phyloP scores from a whole-genome alignment of 1,140 invertebrate species.

The Drosophila pseudoananassae region DNA sequence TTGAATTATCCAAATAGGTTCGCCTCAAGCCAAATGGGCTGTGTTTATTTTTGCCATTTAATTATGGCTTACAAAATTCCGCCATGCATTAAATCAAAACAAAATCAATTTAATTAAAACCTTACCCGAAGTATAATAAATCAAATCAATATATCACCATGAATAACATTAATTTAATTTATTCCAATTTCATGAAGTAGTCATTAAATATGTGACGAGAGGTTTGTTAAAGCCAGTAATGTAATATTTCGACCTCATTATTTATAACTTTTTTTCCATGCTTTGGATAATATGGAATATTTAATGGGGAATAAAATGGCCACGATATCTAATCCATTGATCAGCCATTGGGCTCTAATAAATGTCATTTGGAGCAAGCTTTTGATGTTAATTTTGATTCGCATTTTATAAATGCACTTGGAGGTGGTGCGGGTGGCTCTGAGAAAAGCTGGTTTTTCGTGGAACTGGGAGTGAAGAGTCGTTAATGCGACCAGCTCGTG shows the following conservation, averaged over 20 bases:
- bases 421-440: background rate
- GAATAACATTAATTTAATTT: conserved; percentile 43
- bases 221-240: background rate
- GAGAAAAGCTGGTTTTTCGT: background rate
- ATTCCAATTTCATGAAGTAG: conserved; percentile 1
- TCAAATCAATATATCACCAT: conserved; percentile 25
- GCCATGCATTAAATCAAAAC: conserved; percentile 17
- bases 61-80: conserved; percentile 31
- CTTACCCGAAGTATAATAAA: conserved; percentile 14
- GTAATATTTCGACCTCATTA: conserved; percentile 5
- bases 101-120: conserved; percentile 38
- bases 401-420: conserved; percentile 53
- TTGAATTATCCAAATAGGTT: conserved; percentile 7
- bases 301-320: conserved; percentile 22
- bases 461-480: conserved; percentile 13
- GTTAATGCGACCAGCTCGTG: conserved; percentile 13
- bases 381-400: conserved; percentile 45
- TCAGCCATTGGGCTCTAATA: conserved; percentile 37
- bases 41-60: conserved; percentile 24
- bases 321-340: conserved; percentile 25
- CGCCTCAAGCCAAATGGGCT: background rate
- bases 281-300: conserved; percentile 42
- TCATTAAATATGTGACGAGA: conserved; percentile 20
- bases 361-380: conserved; percentile 57
- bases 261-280: background rate